phyloP scores from a whole-genome alignment of 2,113 vertebrate genomes.

The Psophia crepitans region DNA sequence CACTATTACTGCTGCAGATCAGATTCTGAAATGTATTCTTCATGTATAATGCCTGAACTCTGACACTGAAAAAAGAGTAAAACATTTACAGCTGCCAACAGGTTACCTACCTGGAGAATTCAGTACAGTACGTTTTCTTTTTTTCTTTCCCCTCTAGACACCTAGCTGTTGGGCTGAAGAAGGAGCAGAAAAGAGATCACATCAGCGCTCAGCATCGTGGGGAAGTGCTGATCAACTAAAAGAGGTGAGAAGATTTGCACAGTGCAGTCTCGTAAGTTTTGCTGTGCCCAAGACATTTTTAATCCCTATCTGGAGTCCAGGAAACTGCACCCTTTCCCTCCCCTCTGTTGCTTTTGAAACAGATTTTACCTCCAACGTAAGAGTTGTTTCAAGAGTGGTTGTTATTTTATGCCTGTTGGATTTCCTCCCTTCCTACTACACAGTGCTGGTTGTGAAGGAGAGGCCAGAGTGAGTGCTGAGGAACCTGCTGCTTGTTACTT shows the following conservation, averaged over 20 bases:
- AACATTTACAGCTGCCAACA: neutral
- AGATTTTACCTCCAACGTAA: neutral
- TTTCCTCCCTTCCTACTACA: neutral
- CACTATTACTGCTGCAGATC: neutral
- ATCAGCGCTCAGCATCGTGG: slow-evolving; percentile 94
- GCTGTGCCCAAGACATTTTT: neutral
- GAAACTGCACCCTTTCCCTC: neutral
- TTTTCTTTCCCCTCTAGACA: slow-evolving; percentile 70
- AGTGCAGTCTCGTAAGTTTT: neutral
- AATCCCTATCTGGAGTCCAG: neutral
- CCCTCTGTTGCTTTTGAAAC: neutral
- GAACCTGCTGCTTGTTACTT: neutral
- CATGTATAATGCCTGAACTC: neutral
- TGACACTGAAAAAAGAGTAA: neutral
- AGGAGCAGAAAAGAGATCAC: slow-evolving; percentile 83
- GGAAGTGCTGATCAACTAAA: slow-evolving; percentile 94
- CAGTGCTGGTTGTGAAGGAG: neutral
- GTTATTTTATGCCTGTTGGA: neutral
- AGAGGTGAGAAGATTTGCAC: slow-evolving; percentile 79
- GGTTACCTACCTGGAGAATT: neutral
- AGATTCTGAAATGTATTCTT: neutral
- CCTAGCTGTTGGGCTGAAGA: slow-evolving; percentile 92
- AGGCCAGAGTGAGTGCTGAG: neutral
- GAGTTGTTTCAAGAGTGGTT: neutral
- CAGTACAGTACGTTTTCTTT: neutral